Base-by-base conservation (phyloP, 2,113 vertebrate species). In the Acanthochromis polyacanthus region DNA sequence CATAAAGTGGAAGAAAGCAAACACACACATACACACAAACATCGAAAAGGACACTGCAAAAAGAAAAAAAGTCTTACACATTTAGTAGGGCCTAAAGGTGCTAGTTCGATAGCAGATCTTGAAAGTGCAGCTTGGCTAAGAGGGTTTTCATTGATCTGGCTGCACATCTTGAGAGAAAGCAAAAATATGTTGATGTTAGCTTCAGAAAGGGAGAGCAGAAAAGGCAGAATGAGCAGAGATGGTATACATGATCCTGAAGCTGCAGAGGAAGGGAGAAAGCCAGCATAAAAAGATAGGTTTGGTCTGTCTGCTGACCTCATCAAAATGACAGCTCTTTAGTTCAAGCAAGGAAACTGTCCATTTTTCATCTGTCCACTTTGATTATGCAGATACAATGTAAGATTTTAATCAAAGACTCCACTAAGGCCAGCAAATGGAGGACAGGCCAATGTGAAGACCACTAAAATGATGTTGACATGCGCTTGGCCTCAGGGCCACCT, bases 71-170 rank as follows among this genome's bases (percentile, higher is more conserved):
- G 67, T 80, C 64, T 65, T 72, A 62, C 77, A 70, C 70, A 74
- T 83, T 85, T 43, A 62, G 78, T 70, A 20, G 10, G 23, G 59
- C 25, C 62, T 81, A 51, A 81, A 84, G 86, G 84, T 71, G 51
- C 58, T 25, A 9, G 79, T 72, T 88, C 73, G 16, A 90, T 86
- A 77, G 72, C 71, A 81, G 66, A 71, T 69, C 81, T 86, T 86
- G 46, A 71, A 62, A 75, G 80, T 63, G 56, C 71, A 68, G 68
- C 67, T 23, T 1, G 2, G 75, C 84, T 90, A 87, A 91, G 46
- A 89, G 84, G 78, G 65, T 89, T 66, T 80, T 77, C 69, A 91
- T 91, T 74, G 89, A 91, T 89, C 68, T 48, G 67, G 57, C 82
- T 76, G 74, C 61, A 45, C 77, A 50, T 84, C 78, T 82, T 89